These are phyloP conservation scores for Hemiprocne comata DNA, from an alignment of 2,113 vertebrate species.

Conservation along the genomic window DNA sequence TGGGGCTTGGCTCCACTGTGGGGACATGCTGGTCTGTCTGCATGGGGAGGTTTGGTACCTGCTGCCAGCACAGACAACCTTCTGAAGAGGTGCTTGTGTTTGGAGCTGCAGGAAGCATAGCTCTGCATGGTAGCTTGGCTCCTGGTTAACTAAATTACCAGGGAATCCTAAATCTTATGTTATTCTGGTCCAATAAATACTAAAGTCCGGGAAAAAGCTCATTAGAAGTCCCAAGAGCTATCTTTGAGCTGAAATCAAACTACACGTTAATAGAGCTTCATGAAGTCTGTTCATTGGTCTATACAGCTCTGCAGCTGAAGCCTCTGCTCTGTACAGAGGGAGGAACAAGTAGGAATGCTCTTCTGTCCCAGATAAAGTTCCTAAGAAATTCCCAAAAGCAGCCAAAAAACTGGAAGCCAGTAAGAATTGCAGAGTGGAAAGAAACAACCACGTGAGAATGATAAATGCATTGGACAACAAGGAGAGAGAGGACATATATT, in stretches of 20 bases:
- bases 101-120: background rate
- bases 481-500: background rate
- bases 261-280: rapidly evolving
- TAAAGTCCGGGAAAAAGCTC: background rate
- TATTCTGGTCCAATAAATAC: background rate
- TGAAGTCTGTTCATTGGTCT: rapidly evolving
- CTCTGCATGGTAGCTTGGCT: background rate
- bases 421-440: background rate
- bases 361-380: background rate
- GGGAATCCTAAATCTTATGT: background rate
- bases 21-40: background rate
- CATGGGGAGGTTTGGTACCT: rapidly evolving
- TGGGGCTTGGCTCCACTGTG: rapidly evolving
- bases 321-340: background rate
- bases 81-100: background rate
- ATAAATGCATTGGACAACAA: slow-evolving; percentile 21
- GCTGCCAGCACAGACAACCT: rapidly evolving
- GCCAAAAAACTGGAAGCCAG: background rate
- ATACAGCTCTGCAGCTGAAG: background rate
- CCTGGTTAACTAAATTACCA: background rate
- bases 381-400: background rate
- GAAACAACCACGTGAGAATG: slow-evolving; percentile 22
- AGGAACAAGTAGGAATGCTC: background rate
- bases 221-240: background rate
- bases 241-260: background rate